Percentiles rank a stretch among this genome's conserved stretches.
phyloP scores from a whole-genome alignment of 2,888 invertebrate genomes.

The Hemistola chrysoprasaria region DNA sequence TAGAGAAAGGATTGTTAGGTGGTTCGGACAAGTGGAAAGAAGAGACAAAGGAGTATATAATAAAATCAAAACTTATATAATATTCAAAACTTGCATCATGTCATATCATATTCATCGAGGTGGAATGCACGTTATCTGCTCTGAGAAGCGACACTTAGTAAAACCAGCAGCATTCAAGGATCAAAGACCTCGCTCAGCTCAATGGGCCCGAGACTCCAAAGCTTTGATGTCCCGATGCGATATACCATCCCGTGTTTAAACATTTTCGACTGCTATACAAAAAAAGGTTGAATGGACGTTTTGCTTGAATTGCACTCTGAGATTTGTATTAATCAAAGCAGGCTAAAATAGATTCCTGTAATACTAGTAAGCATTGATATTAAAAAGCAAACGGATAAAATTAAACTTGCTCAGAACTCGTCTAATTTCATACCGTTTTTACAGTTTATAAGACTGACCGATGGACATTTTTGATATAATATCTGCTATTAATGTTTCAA shows the following conservation, averaged over 20 bases:
- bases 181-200: conserved; percentile 43
- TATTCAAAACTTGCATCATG: conserved; percentile 14
- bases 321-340: conserved; percentile 7
- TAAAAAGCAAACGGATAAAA: too few relatives aligned
- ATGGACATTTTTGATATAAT: too few relatives aligned
- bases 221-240: conserved; percentile 35
- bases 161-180: conserved; percentile 23
- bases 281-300: conserved; percentile 16
- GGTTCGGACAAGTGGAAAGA: too few relatives aligned
- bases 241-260: conserved; percentile 18
- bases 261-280: conserved; percentile 5
- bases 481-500: too few relatives aligned
- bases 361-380: too few relatives aligned
- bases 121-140: conserved; percentile 7
- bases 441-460: too few relatives aligned
- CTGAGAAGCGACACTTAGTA: conserved; percentile 8
- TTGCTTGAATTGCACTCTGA: conserved; percentile 9
- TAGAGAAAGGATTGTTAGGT: too few relatives aligned
- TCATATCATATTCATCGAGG: conserved; percentile 11
- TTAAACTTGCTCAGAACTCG: too few relatives aligned
- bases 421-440: too few relatives aligned
- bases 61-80: too few relatives aligned
- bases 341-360: neutral
- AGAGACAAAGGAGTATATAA: too few relatives aligned
- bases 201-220: conserved; percentile 30